Conservation (phyloP, 2,888 invertebrate species). For the Helobdella robusta region DNA sequence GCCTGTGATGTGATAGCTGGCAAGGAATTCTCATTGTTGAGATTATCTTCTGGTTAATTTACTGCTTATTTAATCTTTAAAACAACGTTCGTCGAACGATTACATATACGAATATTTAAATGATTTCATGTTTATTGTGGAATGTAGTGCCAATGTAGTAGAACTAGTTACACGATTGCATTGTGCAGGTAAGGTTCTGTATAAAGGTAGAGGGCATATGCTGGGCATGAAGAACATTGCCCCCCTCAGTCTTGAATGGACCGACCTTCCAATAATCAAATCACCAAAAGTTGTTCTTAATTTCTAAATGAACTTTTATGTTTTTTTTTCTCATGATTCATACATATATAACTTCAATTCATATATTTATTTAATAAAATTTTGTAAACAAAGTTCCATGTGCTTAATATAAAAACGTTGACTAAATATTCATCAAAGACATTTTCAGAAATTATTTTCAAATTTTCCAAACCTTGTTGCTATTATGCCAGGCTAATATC, state of each 20-base stretch:
- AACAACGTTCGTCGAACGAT: neutral
- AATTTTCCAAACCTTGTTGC: too few species aligned
- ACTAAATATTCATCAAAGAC: too few species aligned
- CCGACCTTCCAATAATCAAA: slow-evolving; percentile 59
- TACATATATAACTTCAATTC: too few species aligned
- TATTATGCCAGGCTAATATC: too few species aligned
- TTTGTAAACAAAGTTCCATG: too few species aligned
- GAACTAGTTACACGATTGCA: slow-evolving; percentile 8
- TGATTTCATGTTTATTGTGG: neutral
- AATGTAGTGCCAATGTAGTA: too few species aligned
- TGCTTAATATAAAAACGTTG: too few species aligned
- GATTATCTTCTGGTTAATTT: slow-evolving; percentile 75
- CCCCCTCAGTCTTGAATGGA: slow-evolving; percentile 43
- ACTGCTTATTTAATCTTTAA: slow-evolving; percentile 26
- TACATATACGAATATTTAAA: neutral
- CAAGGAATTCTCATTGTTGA: slow-evolving; percentile 78
- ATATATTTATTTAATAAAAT: too few species aligned
- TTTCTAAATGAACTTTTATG: too few species aligned
- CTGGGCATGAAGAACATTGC: slow-evolving; percentile 64
- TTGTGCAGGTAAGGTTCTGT: slow-evolving; percentile 59
- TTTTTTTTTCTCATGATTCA: too few species aligned
- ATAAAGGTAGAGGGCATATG: slow-evolving; percentile 74
- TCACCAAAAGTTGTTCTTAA: slow-evolving; percentile 63
- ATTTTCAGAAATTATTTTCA: too few species aligned
- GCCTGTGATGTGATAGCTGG: slow-evolving; percentile 68